Conservation (phyloP, 2,888 invertebrate species). For the Nebria brevicollis region DNA sequence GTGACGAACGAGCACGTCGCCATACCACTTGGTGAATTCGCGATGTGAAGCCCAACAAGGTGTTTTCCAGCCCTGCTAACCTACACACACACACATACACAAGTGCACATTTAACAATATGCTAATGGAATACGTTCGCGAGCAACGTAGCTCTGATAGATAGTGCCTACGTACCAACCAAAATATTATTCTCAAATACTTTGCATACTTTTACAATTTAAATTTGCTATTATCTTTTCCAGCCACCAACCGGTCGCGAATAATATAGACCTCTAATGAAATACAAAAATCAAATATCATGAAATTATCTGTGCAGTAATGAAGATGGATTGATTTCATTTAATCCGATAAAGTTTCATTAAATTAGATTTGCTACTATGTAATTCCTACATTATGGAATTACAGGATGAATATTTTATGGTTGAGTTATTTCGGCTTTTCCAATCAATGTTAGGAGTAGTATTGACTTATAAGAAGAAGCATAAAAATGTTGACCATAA, state of each 20-base stretch:
- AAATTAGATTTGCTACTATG: not conserved
- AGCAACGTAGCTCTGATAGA: too few relatives aligned
- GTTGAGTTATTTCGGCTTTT: not conserved
- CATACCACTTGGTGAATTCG: constrained; percentile 66
- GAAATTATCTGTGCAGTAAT: not conserved
- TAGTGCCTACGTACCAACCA: not conserved
- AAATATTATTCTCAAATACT: not conserved
- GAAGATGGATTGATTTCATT: not conserved
- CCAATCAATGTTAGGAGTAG: too few relatives aligned
- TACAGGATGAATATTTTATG: not conserved
- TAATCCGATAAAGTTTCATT: not conserved
- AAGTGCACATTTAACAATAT: not conserved
- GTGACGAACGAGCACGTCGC: constrained; percentile 63
- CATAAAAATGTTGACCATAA: too few relatives aligned
- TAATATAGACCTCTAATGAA: not conserved
- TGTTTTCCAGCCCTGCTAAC: constrained; percentile 88
- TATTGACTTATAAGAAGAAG: too few relatives aligned
- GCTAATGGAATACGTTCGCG: not conserved
- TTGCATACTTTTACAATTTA: not conserved
- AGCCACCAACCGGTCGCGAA: not conserved
- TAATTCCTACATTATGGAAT: not conserved
- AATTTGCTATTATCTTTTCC: not conserved
- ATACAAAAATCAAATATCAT: not conserved
- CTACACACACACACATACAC: constrained; percentile 56
- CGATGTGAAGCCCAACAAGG: constrained; percentile 79